Percentiles rank a stretch among this genome's conserved stretches.
These are phyloP conservation scores for Neodontobutis hainanensis DNA, from an alignment of 2,113 vertebrate genomes.

Conservation along the genomic window DNA sequence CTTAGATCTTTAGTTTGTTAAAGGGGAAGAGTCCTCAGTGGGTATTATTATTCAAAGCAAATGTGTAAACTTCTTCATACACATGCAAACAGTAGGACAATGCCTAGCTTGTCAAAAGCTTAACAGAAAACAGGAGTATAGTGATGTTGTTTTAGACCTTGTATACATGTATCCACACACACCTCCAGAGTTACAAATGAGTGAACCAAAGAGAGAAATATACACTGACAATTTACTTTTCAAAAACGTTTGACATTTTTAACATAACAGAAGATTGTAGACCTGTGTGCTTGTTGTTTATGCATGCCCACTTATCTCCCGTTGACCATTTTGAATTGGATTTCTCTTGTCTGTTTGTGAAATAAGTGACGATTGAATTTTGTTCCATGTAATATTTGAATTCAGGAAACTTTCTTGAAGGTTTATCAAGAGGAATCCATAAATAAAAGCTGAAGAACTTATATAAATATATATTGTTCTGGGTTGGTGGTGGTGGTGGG, in stretches of 20 bases:
- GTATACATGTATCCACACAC: constrained; percentile 5
- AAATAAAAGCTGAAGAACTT: not conserved
- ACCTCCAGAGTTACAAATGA: not conserved
- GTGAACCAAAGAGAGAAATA: not conserved
- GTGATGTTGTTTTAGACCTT: constrained; percentile 39
- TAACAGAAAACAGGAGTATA: constrained; percentile 25
- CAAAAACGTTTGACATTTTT: no score
- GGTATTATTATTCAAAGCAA: constrained; percentile 47
- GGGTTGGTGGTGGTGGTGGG: no score
- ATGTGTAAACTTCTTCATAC: constrained; percentile 42
- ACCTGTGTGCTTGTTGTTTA: not conserved
- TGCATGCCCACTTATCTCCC: constrained; percentile 1
- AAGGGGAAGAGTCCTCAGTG: constrained; percentile 71
- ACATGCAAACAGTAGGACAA: constrained; percentile 70
- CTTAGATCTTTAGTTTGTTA: constrained; percentile 67
- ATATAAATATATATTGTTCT: no score
- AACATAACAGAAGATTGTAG: not conserved
- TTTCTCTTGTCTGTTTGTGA: not conserved
- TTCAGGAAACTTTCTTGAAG: not conserved
- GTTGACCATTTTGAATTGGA: not conserved
- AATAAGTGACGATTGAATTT: not conserved
- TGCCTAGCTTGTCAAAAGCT: constrained; percentile 58
- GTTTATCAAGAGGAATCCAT: not conserved
- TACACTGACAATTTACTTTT: no score
- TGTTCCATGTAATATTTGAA: not conserved